Conservation (phyloP, 1,140 invertebrate species). For the Paraescarpia echinospica region DNA sequence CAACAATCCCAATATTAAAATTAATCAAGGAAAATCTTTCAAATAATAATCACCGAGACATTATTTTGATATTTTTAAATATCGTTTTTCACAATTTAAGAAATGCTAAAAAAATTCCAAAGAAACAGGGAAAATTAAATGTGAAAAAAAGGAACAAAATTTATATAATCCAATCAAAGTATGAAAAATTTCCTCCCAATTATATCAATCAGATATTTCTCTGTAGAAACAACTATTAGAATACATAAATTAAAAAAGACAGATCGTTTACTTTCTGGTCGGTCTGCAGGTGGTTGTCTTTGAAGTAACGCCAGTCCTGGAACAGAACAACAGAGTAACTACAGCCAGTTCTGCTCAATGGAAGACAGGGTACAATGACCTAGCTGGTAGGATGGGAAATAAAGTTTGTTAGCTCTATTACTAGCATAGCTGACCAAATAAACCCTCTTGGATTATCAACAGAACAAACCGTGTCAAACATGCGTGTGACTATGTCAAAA, state of each 20-base stretch:
- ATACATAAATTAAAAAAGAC: background rate
- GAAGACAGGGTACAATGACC: background rate
- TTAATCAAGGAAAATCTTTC: background rate
- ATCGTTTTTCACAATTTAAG: too few relatives aligned
- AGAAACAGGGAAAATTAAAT: too few relatives aligned
- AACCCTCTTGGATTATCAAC: background rate
- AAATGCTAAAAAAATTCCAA: too few relatives aligned
- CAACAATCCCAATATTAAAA: background rate
- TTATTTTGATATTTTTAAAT: too few relatives aligned
- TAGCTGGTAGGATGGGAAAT: background rate
- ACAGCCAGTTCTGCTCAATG: background rate
- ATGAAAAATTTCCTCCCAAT: too few relatives aligned
- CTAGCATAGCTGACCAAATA: background rate
- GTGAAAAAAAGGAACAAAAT: too few relatives aligned
- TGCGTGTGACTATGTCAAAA: too few relatives aligned
- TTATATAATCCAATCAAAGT: too few relatives aligned
- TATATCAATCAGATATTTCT: background rate
- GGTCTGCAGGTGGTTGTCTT: constrained; percentile 64
- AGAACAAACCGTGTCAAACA: background rate
- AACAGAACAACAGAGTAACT: constrained; percentile 17
- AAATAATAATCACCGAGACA: too few relatives aligned
- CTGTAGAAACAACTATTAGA: background rate
- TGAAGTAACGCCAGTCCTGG: constrained; percentile 75
- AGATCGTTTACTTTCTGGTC: constrained; percentile 55
- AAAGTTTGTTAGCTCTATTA: background rate